These are phyloP conservation scores for Actias luna DNA, from an alignment of 2,888 invertebrate genomes.

Conservation along the genomic window DNA sequence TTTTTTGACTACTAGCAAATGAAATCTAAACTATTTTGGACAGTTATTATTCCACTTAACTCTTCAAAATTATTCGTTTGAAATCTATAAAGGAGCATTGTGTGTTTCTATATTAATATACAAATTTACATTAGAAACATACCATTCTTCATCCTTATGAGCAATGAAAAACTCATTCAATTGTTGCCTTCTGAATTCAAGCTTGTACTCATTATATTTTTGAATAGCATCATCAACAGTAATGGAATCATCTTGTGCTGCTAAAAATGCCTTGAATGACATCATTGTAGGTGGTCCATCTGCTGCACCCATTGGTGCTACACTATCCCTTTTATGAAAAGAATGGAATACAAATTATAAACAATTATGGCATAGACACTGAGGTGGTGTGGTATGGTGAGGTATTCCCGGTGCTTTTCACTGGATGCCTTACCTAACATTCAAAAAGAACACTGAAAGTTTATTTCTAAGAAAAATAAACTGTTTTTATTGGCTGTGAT, in stretches of 20 bases:
- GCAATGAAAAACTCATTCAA: conserved; percentile 99
- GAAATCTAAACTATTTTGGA: conserved; percentile 20
- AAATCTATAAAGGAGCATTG: neutral
- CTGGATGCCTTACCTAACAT: too few species aligned
- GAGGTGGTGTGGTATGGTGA: neutral
- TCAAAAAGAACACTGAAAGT: too few species aligned
- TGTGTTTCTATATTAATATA: neutral
- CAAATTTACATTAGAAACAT: conserved; percentile 54
- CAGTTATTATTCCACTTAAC: neutral
- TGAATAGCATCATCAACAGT: conserved; percentile 97
- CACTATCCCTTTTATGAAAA: conserved; percentile 69
- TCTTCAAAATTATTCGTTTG: neutral
- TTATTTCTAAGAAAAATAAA: too few species aligned
- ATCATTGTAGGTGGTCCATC: conserved; percentile 97
- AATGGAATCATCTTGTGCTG: conserved; percentile 98
- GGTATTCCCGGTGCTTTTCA: too few species aligned
- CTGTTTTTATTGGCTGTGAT: too few species aligned
- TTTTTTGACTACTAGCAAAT: conserved; percentile 72
- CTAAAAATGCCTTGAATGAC: conserved; percentile 97
- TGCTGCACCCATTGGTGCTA: conserved; percentile 66
- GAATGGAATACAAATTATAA: neutral
- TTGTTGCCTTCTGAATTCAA: conserved; percentile 97
- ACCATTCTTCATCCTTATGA: conserved; percentile 99
- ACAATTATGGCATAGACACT: neutral
- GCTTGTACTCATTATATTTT: conserved; percentile 99